A percentile compares a stretch with the other conserved stretches of the same genome.
Conservation (phyloP, 2,797 vertebrate species). For the Xenops minutus region DNA sequence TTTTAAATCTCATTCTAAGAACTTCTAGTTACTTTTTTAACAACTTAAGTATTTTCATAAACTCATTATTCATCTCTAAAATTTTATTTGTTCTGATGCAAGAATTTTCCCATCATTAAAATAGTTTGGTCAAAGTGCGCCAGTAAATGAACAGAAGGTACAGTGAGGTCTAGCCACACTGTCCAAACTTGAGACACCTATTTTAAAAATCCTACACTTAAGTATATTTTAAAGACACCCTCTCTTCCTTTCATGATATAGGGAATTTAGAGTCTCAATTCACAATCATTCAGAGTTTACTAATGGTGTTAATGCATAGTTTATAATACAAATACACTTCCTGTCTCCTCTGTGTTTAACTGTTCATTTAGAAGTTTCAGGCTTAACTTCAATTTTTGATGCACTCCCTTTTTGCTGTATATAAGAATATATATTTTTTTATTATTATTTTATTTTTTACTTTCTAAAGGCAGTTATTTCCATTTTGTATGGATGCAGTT, state of each 20-base stretch:
- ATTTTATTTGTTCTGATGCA: not conserved
- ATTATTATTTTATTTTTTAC: not conserved
- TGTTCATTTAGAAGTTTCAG: not conserved
- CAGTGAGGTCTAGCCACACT: not conserved
- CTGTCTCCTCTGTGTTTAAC: not conserved
- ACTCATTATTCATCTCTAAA: not conserved
- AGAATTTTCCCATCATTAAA: not conserved
- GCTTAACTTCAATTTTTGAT: not conserved
- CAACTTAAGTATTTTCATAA: not conserved
- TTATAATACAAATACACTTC: not conserved
- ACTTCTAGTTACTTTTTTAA: not conserved
- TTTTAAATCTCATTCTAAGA: not conserved
- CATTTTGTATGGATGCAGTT: not conserved
- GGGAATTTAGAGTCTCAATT: not conserved
- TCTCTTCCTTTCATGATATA: not conserved
- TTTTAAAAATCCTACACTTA: not conserved
- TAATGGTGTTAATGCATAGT: not conserved
- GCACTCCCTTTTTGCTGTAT: not conserved
- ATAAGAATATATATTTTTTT: not conserved
- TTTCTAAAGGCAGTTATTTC: not conserved
- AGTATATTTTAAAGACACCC: not conserved
- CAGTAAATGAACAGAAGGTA: not conserved
- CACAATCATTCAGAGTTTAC: not conserved
- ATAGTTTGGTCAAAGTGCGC: not conserved
- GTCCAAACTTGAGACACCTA: not conserved